Conservation (phyloP, 1,140 invertebrate genomes). For the Drosophila gunungcola region DNA sequence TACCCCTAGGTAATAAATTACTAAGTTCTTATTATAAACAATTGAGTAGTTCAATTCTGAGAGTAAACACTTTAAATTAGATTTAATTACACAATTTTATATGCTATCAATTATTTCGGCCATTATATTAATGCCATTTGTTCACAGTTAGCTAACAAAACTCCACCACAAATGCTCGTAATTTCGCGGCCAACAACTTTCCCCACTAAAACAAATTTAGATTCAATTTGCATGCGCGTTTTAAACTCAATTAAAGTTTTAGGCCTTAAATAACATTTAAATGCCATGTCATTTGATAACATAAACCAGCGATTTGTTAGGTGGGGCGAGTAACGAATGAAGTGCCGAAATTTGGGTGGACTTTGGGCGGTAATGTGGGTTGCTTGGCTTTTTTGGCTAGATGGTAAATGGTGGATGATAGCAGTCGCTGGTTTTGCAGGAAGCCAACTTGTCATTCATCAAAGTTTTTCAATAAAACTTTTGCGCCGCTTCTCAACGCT, state of each 20-base stretch:
- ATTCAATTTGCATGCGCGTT: constrained; percentile 20
- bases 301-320: constrained; percentile 18
- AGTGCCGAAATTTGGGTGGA: not conserved
- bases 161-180: not conserved
- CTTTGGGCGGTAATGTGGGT: not conserved
- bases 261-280: constrained; percentile 26
- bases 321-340: constrained; percentile 1
- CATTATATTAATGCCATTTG: not conserved
- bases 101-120: too few species aligned
- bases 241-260: constrained; percentile 30
- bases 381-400: not conserved
- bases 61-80: too few species aligned
- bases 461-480: constrained; percentile 83
- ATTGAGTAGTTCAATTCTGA: too few species aligned
- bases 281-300: constrained; percentile 50
- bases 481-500: constrained; percentile 42
- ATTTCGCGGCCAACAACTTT: not conserved
- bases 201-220: constrained; percentile 4
- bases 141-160: not conserved
- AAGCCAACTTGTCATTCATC: constrained; percentile 72
- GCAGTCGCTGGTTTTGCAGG: constrained; percentile 8
- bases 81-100: too few species aligned
- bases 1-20: too few species aligned
- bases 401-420: too few species aligned
- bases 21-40: too few species aligned